Percentiles rank a stretch among this genome's conserved stretches.
phyloP scores from a whole-genome alignment of 1,140 invertebrate genomes.

The Prorops nasuta region DNA sequence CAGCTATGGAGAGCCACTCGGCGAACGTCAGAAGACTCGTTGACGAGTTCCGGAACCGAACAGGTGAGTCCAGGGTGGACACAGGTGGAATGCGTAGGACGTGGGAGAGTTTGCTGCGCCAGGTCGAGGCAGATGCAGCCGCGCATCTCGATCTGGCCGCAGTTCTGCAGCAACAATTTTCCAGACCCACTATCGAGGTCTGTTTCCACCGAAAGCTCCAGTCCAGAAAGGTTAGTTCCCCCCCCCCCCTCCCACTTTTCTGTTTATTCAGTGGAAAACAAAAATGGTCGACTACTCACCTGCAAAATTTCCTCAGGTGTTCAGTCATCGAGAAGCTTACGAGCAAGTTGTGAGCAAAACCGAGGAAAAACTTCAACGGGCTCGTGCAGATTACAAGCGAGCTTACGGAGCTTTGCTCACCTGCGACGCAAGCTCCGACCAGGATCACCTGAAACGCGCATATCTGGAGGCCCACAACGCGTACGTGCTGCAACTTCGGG shows the following conservation, averaged over 20 bases:
- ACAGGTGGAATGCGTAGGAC: slow-evolving; percentile 82
- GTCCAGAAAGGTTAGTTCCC: slow-evolving; percentile 69
- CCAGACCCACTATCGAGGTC: slow-evolving; percentile 82
- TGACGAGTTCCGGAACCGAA: slow-evolving; percentile 82
- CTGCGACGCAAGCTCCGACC: slow-evolving; percentile 40
- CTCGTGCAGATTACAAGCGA: slow-evolving; percentile 79
- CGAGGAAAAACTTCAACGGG: slow-evolving; percentile 75
- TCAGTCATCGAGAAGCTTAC: slow-evolving; percentile 87
- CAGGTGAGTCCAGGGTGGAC: slow-evolving; percentile 84
- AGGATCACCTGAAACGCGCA: slow-evolving; percentile 65
- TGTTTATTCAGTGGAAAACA: background rate
- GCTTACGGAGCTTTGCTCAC: slow-evolving; percentile 75
- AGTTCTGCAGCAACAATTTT: slow-evolving; percentile 78
- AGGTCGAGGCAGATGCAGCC: slow-evolving; percentile 90
- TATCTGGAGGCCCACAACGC: slow-evolving; percentile 92
- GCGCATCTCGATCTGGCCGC: slow-evolving; percentile 84
- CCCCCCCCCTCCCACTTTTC: no score
- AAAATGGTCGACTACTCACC: no score
- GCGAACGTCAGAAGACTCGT: slow-evolving; percentile 86
- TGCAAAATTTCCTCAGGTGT: slow-evolving; percentile 58
- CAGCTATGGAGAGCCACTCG: slow-evolving; percentile 88
- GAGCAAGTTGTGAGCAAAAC: slow-evolving; percentile 86
- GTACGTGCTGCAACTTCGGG: slow-evolving; percentile 88
- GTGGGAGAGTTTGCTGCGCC: slow-evolving; percentile 89
- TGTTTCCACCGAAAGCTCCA: slow-evolving; percentile 92